Evolutionary conservation across 2,797 vertebrate genomes (phyloP).

Genomic region (Fistularia commersonii): DNA sequence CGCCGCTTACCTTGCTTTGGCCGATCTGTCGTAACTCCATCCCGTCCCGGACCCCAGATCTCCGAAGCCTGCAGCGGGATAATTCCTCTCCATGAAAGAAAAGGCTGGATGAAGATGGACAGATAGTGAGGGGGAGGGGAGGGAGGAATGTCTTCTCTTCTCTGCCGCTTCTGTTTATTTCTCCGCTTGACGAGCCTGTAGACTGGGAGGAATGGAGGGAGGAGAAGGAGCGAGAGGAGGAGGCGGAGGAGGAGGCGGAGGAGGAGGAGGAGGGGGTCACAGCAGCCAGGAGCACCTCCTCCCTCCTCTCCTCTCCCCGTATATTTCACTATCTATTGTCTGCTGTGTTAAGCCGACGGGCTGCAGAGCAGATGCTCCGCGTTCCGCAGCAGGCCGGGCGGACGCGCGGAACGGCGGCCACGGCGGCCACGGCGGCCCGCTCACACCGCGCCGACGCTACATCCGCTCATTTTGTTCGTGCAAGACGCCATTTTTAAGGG

Average conservation of each 20-base stretch:
- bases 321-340: conserved; percentile 78
- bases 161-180: conserved; percentile 74
- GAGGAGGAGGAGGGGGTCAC: conserved; percentile 49
- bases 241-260: conserved; percentile 17
- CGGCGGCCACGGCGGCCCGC: conserved; percentile 12
- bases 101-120: conserved; percentile 71
- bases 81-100: conserved; percentile 81
- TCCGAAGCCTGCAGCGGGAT: conserved; percentile 77
- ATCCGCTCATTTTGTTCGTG: conserved; percentile 55
- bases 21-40: conserved; percentile 80
- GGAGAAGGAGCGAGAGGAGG: conserved; percentile 34
- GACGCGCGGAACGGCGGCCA: neutral
- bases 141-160: conserved; percentile 67
- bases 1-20: conserved; percentile 75
- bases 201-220: conserved; percentile 73
- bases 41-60: conserved; percentile 77
- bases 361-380: conserved; percentile 41
- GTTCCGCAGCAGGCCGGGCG: conserved; percentile 18
- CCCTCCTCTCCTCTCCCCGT: conserved; percentile 58
- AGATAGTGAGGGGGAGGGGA: conserved; percentile 66
- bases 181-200: conserved; percentile 77
- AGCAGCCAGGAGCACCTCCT: conserved; percentile 71
- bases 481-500: conserved; percentile 76
- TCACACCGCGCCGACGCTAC: conserved; percentile 13
- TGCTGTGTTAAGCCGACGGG: conserved; percentile 47